Percentiles rank a stretch among this genome's conserved stretches.
These are phyloP conservation scores for Lottia scabra DNA, from an alignment of 2,888 invertebrate genomes.

Conservation along the genomic window DNA sequence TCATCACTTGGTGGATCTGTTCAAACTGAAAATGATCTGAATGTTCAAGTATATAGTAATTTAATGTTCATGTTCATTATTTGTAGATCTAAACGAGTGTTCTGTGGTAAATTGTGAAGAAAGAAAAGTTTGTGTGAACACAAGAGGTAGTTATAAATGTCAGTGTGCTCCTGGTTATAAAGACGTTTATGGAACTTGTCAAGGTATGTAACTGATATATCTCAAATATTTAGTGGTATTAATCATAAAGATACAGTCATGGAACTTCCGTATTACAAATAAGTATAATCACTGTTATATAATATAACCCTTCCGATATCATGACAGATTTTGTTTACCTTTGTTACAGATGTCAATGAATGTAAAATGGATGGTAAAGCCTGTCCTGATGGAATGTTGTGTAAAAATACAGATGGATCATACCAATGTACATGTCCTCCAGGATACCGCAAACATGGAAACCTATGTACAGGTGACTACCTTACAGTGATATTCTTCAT, in stretches of 20 bases:
- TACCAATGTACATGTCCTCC: conserved; percentile 21
- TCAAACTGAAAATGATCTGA: no score
- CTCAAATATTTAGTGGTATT: no score
- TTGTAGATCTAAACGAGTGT: conserved; percentile 26
- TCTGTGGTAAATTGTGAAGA: conserved; percentile 18
- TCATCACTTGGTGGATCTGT: no score
- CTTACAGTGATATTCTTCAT: no score
- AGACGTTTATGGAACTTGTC: conserved; percentile 16
- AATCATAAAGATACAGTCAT: no score
- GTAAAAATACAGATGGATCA: conserved; percentile 22
- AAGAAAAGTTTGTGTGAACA: conserved; percentile 22
- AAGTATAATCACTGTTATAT: no score
- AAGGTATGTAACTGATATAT: conserved; percentile 8
- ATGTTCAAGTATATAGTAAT: no score
- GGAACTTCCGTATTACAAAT: no score
- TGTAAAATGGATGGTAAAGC: neutral
- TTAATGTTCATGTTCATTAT: neutral
- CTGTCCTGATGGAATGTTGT: conserved; percentile 18
- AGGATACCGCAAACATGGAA: conserved; percentile 17
- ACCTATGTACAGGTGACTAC: conserved; percentile 19
- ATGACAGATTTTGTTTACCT: no score
- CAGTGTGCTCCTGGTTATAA: conserved; percentile 17
- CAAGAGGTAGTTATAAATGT: conserved; percentile 23
- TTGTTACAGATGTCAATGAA: conserved; percentile 28
- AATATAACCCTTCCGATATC: no score